Conservation (phyloP, 2,113 vertebrate genomes). For the Hyperoodon ampullatus region DNA sequence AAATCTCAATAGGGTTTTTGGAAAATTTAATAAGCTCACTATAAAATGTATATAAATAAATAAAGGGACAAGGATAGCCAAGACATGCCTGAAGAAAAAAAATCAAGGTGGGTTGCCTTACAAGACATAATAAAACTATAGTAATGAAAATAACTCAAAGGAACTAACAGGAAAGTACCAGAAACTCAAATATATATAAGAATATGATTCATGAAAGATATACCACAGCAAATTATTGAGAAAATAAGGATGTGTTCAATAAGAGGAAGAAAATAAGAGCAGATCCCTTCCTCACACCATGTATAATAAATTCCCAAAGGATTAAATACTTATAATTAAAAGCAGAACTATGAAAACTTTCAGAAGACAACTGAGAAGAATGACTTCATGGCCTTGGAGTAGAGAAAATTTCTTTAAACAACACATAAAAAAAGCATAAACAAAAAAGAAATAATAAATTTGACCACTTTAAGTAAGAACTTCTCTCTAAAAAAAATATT, state of each 20-base stretch:
- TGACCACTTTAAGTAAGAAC: background rate
- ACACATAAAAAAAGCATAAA: background rate
- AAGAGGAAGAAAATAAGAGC: background rate
- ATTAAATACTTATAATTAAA: conserved; percentile 24
- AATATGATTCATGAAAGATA: background rate
- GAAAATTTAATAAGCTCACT: background rate
- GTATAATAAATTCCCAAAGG: background rate
- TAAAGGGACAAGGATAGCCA: background rate
- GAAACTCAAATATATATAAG: background rate
- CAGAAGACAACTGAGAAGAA: background rate
- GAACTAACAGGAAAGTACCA: background rate
- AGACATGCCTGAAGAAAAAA: background rate
- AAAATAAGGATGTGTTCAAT: background rate
- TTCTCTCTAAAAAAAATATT: conserved; percentile 2
- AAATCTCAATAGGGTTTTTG: background rate
- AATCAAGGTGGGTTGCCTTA: background rate
- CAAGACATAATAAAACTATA: background rate
- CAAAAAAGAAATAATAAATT: background rate
- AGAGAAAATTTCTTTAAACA: background rate
- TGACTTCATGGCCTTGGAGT: background rate
- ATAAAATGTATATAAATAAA: background rate
- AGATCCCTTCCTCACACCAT: background rate
- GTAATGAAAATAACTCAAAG: background rate
- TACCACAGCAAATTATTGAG: background rate
- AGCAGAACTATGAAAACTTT: background rate